Base-by-base conservation (phyloP, 2,888 invertebrate genomes). In the Ommatoiulus sabulosus region DNA sequence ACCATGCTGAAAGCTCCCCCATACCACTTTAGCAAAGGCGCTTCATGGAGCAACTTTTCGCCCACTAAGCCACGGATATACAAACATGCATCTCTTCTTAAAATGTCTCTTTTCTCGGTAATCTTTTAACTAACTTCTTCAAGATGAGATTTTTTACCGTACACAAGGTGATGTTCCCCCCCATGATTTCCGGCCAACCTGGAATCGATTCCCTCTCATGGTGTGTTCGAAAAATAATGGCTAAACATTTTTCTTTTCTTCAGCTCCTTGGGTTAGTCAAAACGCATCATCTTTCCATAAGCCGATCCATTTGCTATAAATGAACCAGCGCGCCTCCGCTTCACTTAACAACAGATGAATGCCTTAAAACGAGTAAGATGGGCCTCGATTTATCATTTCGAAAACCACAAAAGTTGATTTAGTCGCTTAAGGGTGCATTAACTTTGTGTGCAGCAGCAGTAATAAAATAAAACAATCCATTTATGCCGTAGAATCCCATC, bases 381-480 rank as follows among this genome's bases (percentile, higher is more conserved):
- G 7, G 20, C 17, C 72, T 72, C 72, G 24, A 72, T 72, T 72
- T 72, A 72, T 72, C 72, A 72, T 72, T 72, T 72, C 20, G 72
- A 72, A 72, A 72, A 72, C 72, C 72, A 20, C 20, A 24, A 72
- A 72, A 24, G 72, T 72, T 72, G 72, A 24, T 72, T 72, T 72
- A 17, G 20, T 72, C 72, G 24, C 72, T 72, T 72, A 72, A 20
- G 72, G 72, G 72, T 72, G 72, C 72, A 72, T 72, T 72, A 72
- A 72, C 72, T 72, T 72, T 20, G n/a, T 72, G 24, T 24, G 72
- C 72, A 6, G 24, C 24, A 7, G 72, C 20, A 72, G 72, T 72
- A 72, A 24, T 72, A 72, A 72, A 72, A 72, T 72, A 46, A 46
- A 46, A 46, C 46, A 46, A 46, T 46, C 46, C 46, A 46, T 46